Evolutionary conservation across 2,888 invertebrate genomes (phyloP), one percentile per base, ranked within the genome.

Genomic region (Drosophila anomelani): DNA sequence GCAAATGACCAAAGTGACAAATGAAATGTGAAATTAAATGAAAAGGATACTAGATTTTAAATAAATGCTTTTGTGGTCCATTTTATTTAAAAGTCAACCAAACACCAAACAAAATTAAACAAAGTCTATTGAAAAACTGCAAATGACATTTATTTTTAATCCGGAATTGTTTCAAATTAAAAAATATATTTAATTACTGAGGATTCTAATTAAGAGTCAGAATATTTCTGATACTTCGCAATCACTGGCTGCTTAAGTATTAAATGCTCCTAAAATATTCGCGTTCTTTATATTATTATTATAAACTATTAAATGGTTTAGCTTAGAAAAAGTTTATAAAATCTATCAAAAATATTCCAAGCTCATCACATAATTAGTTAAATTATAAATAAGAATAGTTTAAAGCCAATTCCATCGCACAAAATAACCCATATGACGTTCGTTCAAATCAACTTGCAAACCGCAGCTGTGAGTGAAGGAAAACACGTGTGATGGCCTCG

Each of bases 401-500:
- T 17, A 10, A 15, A 36, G 15, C 20, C 5, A 5, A 36, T 15
- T 34, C 9, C 2, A 41, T 36, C 2, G 10, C 44, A 53, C 53
- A 47, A 47, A 47, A 5, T 10, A 47, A 47, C 1, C n/a, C n/a
- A 1, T 10, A 10, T 47, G 20, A 17, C 17, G 6, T 36, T 32
- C 44, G 20, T 36, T 47, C 17, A 47, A 4, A 6, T 15, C 17
- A 46, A 17, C 23, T 38, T 1, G 29, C 23, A 12, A 29, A 26
- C 38, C 26, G 26, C 43, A 61, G 17, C 13, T n/a, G 32, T 23
- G 47, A 41, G n/a, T 43, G 43, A 61, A 32, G 36, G 41, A 36
- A 60, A 64, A 66, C 51, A 62, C 51, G 20, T 36, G 43, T 32
- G 62, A 44, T 23, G 51, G 51, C 62, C 39, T 44, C 64, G 36